Base-by-base conservation (phyloP, 2,113 vertebrate genomes). In the Tauraco erythrolophus region DNA sequence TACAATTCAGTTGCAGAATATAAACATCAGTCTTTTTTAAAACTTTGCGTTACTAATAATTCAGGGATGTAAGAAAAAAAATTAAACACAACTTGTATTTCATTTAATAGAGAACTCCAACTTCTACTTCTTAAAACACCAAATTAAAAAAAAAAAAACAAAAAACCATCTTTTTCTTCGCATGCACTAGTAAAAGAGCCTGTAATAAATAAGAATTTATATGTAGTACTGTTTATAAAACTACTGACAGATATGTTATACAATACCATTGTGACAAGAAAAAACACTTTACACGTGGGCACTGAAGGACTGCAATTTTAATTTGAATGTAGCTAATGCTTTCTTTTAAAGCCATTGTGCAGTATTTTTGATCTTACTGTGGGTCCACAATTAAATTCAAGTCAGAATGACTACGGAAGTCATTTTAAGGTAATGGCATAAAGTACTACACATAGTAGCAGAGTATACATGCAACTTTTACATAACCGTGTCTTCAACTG, bases 1-100 rank as follows among this genome's bases (percentile, higher is more conserved):
- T 19, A 46, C 5, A 51, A 60, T 31, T 64, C 21, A 56, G 10
- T 13, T 81, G 28, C 4, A 68, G 22, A 71, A 83, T 61, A 45
- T 0, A 39, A 57, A 21, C 24, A 4, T 30, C 4, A 35, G 11
- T 4, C 1, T 50, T 65, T 65, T 45, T 21, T 4, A 65, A 79
- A 74, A 60, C 15, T 35, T 39, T 3, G 4, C 9, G n/a, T 74
- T 56, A 69, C 7, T 41, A 51, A 46, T 19, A 51, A n/a, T 25
- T 39, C 11, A 46, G n/a, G 62, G 7, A 48, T 19, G 11, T 24
- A 27, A 45, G 57, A 62, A 28, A 31, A 28, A 39, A 46, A 66
- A 37, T 27, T 54, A 10, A 74, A 43, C 0, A 4, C 46, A 22
- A 89, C 23, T 39, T 68, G 2, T 28, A 65, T 84, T 69, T 60